These are phyloP conservation scores for Podarcis muralis DNA, from an alignment of 2,113 vertebrate species.

Conservation along the genomic window DNA sequence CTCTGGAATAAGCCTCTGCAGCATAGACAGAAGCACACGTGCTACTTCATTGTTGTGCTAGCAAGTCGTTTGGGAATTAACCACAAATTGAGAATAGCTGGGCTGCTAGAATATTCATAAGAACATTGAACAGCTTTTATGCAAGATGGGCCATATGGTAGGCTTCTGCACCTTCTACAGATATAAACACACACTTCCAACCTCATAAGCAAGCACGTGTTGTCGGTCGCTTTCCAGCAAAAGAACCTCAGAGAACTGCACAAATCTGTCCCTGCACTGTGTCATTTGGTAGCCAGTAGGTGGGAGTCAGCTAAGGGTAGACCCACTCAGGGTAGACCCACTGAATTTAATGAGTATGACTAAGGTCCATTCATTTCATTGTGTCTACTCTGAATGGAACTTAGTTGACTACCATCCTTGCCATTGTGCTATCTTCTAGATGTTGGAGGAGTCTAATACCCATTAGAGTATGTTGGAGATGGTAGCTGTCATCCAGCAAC, in stretches of 20 bases:
- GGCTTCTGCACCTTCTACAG: constrained; percentile 17
- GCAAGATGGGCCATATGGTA: constrained; percentile 27
- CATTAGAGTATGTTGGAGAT: no score
- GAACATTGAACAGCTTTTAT: constrained; percentile 1
- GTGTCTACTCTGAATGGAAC: no score
- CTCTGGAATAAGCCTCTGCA: not conserved
- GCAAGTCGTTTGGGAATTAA: not conserved
- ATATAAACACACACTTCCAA: constrained; percentile 2
- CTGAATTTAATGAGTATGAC: no score
- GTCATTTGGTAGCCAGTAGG: not conserved
- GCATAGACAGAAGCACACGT: not conserved
- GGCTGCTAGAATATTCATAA: constrained; percentile 11
- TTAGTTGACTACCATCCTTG: no score
- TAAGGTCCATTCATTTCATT: no score
- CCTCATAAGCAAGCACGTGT: not conserved
- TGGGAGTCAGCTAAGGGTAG: no score
- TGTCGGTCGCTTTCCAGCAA: not conserved
- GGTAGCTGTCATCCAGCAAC: no score
- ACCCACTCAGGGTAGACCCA: no score
- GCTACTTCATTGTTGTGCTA: not conserved
- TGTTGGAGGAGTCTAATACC: no score
- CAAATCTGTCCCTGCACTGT: not conserved
- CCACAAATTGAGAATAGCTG: not conserved
- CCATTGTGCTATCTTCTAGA: no score
- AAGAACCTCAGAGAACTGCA: not conserved